Evolutionary conservation across 2,797 vertebrate genomes (phyloP).

Genomic region (Acanthopagrus latus): DNA sequence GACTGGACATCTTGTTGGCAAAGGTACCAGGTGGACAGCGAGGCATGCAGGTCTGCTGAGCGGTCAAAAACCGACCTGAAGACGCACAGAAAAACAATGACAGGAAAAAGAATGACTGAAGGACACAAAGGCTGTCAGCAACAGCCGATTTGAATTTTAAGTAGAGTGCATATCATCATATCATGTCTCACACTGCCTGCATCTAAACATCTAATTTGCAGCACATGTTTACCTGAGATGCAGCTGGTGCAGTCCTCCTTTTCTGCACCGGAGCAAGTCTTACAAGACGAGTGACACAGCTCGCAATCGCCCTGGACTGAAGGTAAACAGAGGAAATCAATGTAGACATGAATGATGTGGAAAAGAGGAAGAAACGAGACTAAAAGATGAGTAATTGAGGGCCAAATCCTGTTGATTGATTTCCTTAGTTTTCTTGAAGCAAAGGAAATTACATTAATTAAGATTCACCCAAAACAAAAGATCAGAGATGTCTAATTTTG

Average conservation of each 20-base stretch:
- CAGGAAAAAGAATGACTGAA: not conserved
- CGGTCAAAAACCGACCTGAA: conserved; percentile 72
- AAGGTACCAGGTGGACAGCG: conserved; percentile 88
- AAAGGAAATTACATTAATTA: not conserved
- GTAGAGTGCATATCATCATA: not conserved
- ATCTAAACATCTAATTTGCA: not conserved
- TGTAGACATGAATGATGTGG: not conserved
- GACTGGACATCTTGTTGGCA: conserved; percentile 76
- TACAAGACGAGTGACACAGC: conserved; percentile 86
- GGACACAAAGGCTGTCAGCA: not conserved
- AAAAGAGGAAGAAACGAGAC: not conserved
- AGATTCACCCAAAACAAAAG: not conserved
- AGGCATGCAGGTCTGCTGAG: conserved; percentile 77
- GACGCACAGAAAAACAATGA: conserved; percentile 3
- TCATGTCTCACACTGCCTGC: not conserved
- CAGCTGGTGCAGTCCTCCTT: conserved; percentile 87
- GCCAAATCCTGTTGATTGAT: not conserved
- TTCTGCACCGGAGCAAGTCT: conserved; percentile 83
- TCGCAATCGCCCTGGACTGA: conserved; percentile 76
- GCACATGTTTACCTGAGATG: conserved; percentile 58
- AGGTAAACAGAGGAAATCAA: conserved; percentile 1
- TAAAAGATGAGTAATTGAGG: not conserved
- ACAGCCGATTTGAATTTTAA: conserved; percentile 2
- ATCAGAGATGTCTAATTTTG: not conserved
- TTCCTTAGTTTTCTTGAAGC: not conserved